These are phyloP conservation scores for Pogona vitticeps DNA, from an alignment of 2,113 vertebrate genomes.

Conservation along the genomic window DNA sequence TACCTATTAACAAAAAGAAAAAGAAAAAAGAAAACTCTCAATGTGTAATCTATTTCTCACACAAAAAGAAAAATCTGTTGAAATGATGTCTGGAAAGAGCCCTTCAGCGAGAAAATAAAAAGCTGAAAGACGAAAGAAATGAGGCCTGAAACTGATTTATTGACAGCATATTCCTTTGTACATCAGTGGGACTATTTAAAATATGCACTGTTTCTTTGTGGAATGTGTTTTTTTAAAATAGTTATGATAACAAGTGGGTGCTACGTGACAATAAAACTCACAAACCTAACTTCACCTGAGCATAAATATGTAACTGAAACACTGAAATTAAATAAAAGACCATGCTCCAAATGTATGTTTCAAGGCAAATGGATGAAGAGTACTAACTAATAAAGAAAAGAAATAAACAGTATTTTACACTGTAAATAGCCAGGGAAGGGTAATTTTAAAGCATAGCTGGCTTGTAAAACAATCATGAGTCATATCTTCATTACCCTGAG, in stretches of 20 bases:
- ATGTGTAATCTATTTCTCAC: not conserved
- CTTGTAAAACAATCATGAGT: constrained; percentile 20
- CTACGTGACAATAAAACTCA: not conserved
- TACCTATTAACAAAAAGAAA: constrained; percentile 6
- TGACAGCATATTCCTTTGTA: not conserved
- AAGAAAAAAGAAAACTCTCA: not conserved
- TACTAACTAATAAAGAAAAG: not conserved
- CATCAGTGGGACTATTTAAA: not conserved
- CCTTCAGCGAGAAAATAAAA: constrained; percentile 13
- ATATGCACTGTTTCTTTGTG: constrained; percentile 1
- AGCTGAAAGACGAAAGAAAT: constrained; percentile 6
- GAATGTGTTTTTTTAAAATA: constrained; percentile 11
- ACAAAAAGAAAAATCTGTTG: constrained; percentile 1
- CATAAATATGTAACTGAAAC: constrained; percentile 19
- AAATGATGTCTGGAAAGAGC: constrained; percentile 19
- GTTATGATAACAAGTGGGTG: not conserved
- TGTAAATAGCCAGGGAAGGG: not conserved
- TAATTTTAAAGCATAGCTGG: not conserved
- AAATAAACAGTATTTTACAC: not conserved
- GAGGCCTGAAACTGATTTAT: constrained; percentile 1
- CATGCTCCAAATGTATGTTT: not conserved
- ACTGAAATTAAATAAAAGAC: constrained; percentile 4
- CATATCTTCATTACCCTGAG: not conserved
- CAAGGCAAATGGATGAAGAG: not conserved
- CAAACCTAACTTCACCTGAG: not conserved